Conservation (phyloP, 2,888 invertebrate genomes). For the Argyra leucocephala region DNA sequence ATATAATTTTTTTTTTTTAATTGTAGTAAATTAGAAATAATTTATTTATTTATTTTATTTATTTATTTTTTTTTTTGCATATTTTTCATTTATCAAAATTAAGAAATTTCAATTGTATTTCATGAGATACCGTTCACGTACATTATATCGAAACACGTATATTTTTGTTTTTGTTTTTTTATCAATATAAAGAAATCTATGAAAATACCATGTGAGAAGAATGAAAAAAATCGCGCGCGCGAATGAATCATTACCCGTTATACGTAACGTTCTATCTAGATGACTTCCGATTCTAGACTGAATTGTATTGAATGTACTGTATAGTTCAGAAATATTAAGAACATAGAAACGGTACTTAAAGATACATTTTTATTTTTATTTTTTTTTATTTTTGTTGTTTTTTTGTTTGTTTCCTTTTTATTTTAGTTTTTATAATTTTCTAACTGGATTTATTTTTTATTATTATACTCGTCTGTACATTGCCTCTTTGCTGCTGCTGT, state of each 20-base stretch:
- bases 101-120: too few relatives aligned
- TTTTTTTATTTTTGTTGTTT: not conserved
- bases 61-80: too few relatives aligned
- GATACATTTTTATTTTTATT: not conserved
- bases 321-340: not conserved
- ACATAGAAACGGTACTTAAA: not conserved
- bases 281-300: constrained; percentile 5
- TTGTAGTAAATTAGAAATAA: too few relatives aligned
- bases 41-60: too few relatives aligned
- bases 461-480: not conserved
- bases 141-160: too few relatives aligned
- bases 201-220: not conserved
- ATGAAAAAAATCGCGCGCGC: not conserved
- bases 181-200: too few relatives aligned
- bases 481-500: not conserved
- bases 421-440: not conserved
- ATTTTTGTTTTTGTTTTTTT: too few relatives aligned
- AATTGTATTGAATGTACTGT: not conserved
- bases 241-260: not conserved
- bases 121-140: too few relatives aligned
- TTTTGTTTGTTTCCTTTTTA: not conserved
- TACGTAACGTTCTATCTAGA: not conserved
- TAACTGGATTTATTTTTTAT: not conserved
- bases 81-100: too few relatives aligned
- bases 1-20: too few relatives aligned